phyloP scores from a whole-genome alignment of 2,797 vertebrate species.

The Coccyzus lansbergi region DNA sequence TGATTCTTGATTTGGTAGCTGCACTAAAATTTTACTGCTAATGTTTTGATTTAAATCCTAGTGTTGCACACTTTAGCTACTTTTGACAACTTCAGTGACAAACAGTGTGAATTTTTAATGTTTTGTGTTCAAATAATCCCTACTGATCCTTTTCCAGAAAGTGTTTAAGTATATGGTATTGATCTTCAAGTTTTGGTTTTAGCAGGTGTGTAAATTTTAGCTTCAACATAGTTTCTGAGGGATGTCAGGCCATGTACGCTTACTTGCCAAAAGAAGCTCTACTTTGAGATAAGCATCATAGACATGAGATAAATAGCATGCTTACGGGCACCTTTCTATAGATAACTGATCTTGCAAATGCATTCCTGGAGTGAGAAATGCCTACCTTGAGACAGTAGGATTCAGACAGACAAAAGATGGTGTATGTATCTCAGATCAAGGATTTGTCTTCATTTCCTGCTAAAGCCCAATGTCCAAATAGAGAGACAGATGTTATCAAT shows the following conservation, averaged over 20 bases:
- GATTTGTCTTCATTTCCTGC: not conserved
- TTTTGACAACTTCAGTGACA: not conserved
- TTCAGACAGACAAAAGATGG: not conserved
- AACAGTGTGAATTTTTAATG: not conserved
- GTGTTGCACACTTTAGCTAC: not conserved
- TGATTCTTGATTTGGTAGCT: not conserved
- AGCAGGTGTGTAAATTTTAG: not conserved
- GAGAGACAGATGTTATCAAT: fast-evolving
- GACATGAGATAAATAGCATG: not conserved
- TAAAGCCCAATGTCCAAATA: not conserved
- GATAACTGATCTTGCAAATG: not conserved
- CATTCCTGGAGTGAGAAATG: not conserved
- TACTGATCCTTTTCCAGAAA: not conserved
- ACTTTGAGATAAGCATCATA: not conserved
- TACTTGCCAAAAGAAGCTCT: not conserved
- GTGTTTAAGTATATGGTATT: not conserved
- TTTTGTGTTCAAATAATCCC: not conserved
- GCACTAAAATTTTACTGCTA: not conserved
- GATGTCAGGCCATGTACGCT: not conserved
- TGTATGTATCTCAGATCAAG: not conserved
- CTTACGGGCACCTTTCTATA: not conserved
- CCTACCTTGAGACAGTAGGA: not conserved
- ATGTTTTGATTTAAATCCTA: not conserved
- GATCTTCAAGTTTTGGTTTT: not conserved
- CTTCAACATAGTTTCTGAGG: not conserved